Conservation (phyloP, 2,888 invertebrate genomes). For the Ectobius pallidus region DNA sequence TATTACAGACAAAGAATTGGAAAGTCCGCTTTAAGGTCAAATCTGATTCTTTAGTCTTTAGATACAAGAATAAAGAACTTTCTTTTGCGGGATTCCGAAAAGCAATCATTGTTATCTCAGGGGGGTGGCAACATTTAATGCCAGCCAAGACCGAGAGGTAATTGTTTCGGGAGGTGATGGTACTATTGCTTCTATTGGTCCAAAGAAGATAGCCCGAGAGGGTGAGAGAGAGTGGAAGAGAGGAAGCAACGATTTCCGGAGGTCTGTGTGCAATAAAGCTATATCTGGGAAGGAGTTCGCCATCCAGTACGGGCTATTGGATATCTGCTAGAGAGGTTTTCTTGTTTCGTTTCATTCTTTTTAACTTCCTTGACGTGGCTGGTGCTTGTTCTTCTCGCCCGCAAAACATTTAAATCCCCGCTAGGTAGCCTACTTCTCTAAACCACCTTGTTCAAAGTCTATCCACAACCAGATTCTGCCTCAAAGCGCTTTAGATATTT, state of each 20-base stretch:
- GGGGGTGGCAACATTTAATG: not conserved
- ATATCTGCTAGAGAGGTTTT: not conserved
- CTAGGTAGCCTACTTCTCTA: not conserved
- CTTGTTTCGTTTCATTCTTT: not conserved
- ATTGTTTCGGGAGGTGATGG: conserved; percentile 16
- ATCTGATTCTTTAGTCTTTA: not conserved
- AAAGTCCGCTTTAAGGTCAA: too few species aligned
- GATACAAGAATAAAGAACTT: not conserved
- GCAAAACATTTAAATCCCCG: not conserved
- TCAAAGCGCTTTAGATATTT: too few species aligned
- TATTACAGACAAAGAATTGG: too few species aligned
- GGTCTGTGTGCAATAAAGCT: not conserved
- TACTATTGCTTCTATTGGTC: not conserved
- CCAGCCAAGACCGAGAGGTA: not conserved
- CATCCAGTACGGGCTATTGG: not conserved
- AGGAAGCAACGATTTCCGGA: not conserved
- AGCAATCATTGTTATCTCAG: conserved; percentile 16
- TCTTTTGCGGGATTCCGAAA: not conserved
- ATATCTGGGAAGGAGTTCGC: not conserved
- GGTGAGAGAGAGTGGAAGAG: too few species aligned
- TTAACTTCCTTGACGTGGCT: not conserved
- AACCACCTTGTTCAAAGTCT: too few species aligned
- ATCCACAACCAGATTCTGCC: too few species aligned
- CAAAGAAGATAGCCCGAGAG: too few species aligned
- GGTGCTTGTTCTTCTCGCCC: not conserved